Conservation (phyloP, 2,113 vertebrate genomes). For the Tinamus guttatus region DNA sequence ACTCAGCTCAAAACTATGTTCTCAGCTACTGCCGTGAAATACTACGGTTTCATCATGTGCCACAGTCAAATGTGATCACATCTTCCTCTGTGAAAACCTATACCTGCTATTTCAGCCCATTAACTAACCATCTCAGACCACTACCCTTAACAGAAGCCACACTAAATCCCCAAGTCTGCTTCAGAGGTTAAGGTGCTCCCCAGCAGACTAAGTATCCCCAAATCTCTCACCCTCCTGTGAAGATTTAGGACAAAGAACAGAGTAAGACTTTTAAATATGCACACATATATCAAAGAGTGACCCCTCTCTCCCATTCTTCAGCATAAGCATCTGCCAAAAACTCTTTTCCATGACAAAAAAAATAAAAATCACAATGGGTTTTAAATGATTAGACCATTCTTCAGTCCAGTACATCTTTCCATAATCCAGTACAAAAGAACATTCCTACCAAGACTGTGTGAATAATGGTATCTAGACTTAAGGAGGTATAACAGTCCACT, state of each 20-base stretch:
- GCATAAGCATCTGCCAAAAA: not conserved
- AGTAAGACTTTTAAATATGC: not conserved
- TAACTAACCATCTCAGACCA: not conserved
- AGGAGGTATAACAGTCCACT: not conserved
- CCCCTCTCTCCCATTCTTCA: not conserved
- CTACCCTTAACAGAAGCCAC: not conserved
- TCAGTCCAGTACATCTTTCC: not conserved
- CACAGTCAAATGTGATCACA: not conserved
- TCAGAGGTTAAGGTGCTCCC: not conserved
- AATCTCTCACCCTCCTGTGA: not conserved
- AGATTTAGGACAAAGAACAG: not conserved
- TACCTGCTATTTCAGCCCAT: not conserved
- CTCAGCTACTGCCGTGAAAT: not conserved
- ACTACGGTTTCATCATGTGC: not conserved
- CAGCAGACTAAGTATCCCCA: not conserved
- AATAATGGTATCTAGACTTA: not conserved
- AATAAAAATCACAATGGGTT: not conserved
- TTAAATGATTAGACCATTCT: rapidly evolving
- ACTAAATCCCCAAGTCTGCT: not conserved
- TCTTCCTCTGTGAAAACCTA: not conserved
- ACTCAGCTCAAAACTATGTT: rapidly evolving
- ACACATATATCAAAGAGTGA: not conserved
- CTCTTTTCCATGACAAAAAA: not conserved
- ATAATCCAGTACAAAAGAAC: not conserved
- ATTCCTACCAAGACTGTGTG: not conserved